Evolutionary conservation across 2,888 invertebrate genomes (phyloP), one percentile per base, ranked within the genome.

Genomic region (Thysanoteuthis rhombus): DNA sequence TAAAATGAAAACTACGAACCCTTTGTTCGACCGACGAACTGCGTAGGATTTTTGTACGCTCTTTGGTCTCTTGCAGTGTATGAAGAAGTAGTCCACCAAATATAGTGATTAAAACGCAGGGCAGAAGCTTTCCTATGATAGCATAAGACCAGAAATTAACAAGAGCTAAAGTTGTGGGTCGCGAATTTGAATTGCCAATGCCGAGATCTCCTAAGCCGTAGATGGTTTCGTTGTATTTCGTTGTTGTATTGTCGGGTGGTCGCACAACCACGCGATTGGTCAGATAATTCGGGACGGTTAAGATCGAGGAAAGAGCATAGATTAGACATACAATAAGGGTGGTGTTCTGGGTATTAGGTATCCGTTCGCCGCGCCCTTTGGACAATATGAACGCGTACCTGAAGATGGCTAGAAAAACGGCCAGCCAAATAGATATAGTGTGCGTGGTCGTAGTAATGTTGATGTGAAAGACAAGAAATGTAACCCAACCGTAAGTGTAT

Each of bases 391-490:
- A 96, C 40, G 96, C 95, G 96, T 98, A 99, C 25, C 99, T 98
- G 98, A 99, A 99, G 8, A 99, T 98, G 0, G 99, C 99, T 95
- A 99, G 97, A 1, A 98, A 98, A 2, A 99, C 98, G 0, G 99
- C 99, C 95, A 99, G 97, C 98, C 98, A 99, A 95, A 99, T 99
- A 1, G 99, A 99, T 94, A 99, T 98, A 2, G 99, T 99, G 97
- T 98, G 98, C 94, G 98, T 98, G 92, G 98, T 98, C 97, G 99
- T 98, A 52, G 98, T 98, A 97, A 99, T 98, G 96, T 98, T 98
- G 45, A 98, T 98, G 97, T 99, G 99, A 95, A 99, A 98, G 47
- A 97, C 97, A 92, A 97, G 95, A 95, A 97, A 97, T 38, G 95
- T 94, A 6, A 96, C 96, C 96, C 97, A 97, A 4, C 94, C 95